These are phyloP conservation scores for Mobula hypostoma DNA, from an alignment of 2,113 vertebrate genomes.

Conservation along the genomic window DNA sequence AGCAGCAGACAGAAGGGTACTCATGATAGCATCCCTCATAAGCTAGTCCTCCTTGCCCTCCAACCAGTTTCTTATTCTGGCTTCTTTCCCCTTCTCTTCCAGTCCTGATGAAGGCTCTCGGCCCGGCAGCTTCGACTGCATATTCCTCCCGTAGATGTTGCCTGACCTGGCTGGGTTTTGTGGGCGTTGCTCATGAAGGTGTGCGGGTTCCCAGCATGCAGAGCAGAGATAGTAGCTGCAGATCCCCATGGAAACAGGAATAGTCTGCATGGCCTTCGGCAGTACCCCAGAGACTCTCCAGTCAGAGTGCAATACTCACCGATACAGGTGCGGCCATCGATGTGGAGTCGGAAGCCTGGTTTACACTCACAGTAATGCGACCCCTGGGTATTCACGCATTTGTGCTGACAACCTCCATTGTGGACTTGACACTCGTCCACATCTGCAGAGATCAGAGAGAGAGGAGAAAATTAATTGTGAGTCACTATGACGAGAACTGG, in stretches of 20 bases:
- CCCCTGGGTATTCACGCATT: conserved; percentile 80
- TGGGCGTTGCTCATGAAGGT: too few relatives aligned
- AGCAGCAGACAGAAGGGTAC: neutral
- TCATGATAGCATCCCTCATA: too few relatives aligned
- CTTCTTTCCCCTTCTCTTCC: too few relatives aligned
- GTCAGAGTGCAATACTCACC: conserved; percentile 56
- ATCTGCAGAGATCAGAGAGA: conserved; percentile 55
- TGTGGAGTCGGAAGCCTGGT: conserved; percentile 72
- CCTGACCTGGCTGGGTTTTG: too few relatives aligned
- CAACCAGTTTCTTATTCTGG: too few relatives aligned
- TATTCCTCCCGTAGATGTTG: too few relatives aligned
- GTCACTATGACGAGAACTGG: neutral
- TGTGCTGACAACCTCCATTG: conserved; percentile 92
- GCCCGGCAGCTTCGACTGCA: too few relatives aligned
- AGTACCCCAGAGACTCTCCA: neutral
- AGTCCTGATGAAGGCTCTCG: too few relatives aligned
- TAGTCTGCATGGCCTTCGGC: neutral
- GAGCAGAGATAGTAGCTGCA: neutral
- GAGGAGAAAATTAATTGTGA: neutral
- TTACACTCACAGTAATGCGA: conserved; percentile 82
- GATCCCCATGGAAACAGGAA: neutral
- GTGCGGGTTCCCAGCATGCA: neutral
- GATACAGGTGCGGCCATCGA: conserved; percentile 82
- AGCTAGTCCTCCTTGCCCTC: too few relatives aligned
- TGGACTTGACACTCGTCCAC: conserved; percentile 82